Evolutionary conservation across 2,888 invertebrate species (phyloP).

Genomic region (Mantis religiosa): DNA sequence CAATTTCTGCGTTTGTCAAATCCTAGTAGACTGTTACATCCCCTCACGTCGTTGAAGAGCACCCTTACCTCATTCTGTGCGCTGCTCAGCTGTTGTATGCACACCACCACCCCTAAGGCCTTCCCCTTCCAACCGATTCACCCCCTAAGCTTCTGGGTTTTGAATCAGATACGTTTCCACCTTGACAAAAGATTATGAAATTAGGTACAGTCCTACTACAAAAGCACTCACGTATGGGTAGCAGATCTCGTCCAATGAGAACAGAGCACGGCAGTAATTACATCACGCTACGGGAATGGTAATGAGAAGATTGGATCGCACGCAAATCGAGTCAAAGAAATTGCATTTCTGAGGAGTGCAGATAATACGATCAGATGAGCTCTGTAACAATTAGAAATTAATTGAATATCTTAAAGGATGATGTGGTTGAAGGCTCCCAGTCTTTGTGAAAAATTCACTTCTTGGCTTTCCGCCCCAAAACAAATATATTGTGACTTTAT

Average conservation of each 20-base stretch:
- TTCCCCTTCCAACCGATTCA: constrained; percentile 7
- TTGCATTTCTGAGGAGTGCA: too few species aligned
- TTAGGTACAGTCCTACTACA: constrained; percentile 2
- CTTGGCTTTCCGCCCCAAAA: too few species aligned
- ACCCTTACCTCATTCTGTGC: background rate
- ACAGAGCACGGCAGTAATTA: too few species aligned
- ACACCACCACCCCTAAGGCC: background rate
- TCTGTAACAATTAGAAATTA: background rate
- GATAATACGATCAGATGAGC: too few species aligned
- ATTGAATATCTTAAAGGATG: background rate
- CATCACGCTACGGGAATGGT: too few species aligned
- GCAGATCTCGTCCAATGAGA: too few species aligned
- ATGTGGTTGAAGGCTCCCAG: too few species aligned
- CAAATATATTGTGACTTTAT: too few species aligned
- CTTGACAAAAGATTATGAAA: constrained; percentile 19
- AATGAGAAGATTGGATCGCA: too few species aligned
- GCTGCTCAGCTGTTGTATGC: constrained; percentile 12
- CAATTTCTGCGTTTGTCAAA: constrained; percentile 14
- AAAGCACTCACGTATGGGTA: background rate
- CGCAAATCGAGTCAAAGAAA: too few species aligned
- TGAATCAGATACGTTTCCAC: constrained; percentile 18
- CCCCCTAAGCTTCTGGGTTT: background rate
- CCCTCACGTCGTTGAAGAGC: background rate
- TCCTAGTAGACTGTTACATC: background rate
- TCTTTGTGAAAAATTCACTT: too few species aligned